Base-by-base conservation (phyloP, 1,140 invertebrate genomes). In the Copidosoma floridanum region DNA sequence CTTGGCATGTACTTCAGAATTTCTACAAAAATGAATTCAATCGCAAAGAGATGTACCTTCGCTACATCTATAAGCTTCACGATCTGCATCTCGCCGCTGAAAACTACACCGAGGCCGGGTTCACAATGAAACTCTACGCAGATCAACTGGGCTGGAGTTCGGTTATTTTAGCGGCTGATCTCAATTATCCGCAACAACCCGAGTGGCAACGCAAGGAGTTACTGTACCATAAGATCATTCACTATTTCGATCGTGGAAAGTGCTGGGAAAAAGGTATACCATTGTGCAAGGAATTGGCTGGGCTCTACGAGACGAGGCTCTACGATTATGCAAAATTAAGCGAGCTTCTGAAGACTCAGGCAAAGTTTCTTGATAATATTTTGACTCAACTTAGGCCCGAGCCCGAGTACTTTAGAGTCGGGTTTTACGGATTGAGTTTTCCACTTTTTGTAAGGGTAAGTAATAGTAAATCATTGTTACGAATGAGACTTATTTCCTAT, bases 11-110 rank as follows among this genome's bases (percentile, higher is more conserved):
- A n/a, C n/a, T n/a, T n/a, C 82, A 94, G 90, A 95, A 97, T 72
- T 98, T 98, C 75, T 99, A 98, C 81, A 95, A 97, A 76, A 93
- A 94, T 73, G 94, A 93, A 77, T 96, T 97, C 59, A 93, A 95
- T 70, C 86, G 95, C 26, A 92, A 95, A 68, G 94, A 97, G 77
- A 95, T 99, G 90, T 98, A 98, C 77, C 81, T 98, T 24, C 86
- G 94, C 43, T 99, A 99, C 74, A 93, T 99, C 48, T 96, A 98
- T 80, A 98, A 98, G 76, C 81, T 99, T 14, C 94, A 96, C 74
- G 93, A 96, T 72, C 82, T 99, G 11, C 96, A 99, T 76, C 80
- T 96, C 8, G 89, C 90, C 24, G 93, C 93, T 20, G 95, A 97
- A 58, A 99, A 98, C 76, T 97, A 89, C 69, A 93, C 95, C 0